Evolutionary conservation across 2,113 vertebrate genomes (phyloP).

Genomic region (Bungarus multicinctus): DNA sequence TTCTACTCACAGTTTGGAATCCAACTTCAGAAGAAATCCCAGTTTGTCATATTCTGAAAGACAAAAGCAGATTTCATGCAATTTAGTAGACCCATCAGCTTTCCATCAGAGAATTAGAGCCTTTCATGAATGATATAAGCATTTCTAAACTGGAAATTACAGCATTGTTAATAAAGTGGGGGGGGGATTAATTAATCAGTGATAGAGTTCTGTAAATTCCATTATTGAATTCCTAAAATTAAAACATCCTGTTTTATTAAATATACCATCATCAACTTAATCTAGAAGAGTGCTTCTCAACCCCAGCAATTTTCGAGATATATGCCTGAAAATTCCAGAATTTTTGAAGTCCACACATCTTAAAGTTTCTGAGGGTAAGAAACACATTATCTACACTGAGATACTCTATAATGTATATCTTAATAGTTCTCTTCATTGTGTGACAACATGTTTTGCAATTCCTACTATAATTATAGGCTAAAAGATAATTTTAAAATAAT

Average conservation of each 20-base stretch:
- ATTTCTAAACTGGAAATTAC: constrained; percentile 1
- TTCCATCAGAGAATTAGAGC: background rate
- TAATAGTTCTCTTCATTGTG: background rate
- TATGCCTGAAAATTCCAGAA: background rate
- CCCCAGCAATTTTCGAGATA: background rate
- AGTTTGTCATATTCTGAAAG: constrained; percentile 92
- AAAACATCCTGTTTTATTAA: background rate
- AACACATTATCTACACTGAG: no score
- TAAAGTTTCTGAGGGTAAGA: background rate
- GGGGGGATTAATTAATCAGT: background rate
- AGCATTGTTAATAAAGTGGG: background rate
- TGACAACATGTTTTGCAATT: background rate
- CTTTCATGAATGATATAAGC: background rate
- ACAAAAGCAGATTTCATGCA: constrained; percentile 59
- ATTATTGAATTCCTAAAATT: background rate
- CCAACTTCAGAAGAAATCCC: constrained; percentile 93
- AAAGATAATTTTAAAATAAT: background rate
- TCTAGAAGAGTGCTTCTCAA: background rate
- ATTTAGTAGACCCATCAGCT: constrained; percentile 35
- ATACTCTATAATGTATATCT: no score
- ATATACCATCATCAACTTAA: background rate
- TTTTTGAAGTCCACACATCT: background rate
- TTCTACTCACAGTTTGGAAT: constrained; percentile 92
- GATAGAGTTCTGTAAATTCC: background rate
- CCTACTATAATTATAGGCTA: background rate